Evolutionary conservation across 2,888 invertebrate genomes (phyloP).

Genomic region (Hypercompe scribonia): DNA sequence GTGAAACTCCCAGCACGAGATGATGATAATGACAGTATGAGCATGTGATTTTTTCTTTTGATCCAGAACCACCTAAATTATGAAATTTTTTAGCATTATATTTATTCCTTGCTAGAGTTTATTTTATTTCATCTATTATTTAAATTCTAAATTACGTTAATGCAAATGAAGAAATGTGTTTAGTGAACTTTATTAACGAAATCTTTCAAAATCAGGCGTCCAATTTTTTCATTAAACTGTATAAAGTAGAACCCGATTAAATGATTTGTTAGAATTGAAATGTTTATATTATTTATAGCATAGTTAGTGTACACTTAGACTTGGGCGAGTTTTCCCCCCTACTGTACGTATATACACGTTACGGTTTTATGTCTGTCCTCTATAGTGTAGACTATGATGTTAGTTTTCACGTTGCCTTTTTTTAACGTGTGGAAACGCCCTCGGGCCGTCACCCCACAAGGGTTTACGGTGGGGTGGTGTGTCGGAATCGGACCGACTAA

Average conservation of each 20-base stretch:
- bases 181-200: too few relatives aligned
- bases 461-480: too few relatives aligned
- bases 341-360: too few relatives aligned
- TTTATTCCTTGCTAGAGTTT: not conserved
- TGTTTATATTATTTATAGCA: not conserved
- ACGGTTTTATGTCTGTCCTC: too few relatives aligned
- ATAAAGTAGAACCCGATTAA: not conserved
- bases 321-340: too few relatives aligned
- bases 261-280: not conserved
- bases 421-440: too few relatives aligned
- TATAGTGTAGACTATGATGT: too few relatives aligned
- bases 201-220: not conserved
- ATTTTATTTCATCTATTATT: not conserved
- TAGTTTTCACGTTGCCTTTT: not conserved
- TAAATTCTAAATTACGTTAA: not conserved
- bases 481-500: too few relatives aligned
- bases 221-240: not conserved
- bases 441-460: too few relatives aligned
- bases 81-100: not conserved
- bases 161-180: not conserved
- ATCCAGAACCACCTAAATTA: not conserved
- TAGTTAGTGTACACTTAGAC: too few relatives aligned
- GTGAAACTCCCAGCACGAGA: conserved; percentile 32
- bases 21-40: conserved; percentile 4
- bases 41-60: not conserved